phyloP scores from a whole-genome alignment of 2,888 invertebrate species.

The Ennomos quercinarius region DNA sequence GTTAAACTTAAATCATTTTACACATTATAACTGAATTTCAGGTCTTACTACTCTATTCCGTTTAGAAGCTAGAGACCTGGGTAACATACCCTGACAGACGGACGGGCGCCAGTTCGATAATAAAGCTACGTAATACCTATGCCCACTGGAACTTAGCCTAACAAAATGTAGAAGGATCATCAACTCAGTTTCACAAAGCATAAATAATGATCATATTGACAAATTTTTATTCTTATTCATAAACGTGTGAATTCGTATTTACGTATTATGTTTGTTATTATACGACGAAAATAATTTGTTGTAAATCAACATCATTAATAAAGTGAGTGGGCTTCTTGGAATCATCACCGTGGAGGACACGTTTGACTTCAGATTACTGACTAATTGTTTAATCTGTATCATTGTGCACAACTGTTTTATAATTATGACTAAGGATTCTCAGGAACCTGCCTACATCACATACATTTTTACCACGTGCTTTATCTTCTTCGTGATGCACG shows the following conservation, averaged over 20 bases:
- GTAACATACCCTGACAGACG: too few species aligned
- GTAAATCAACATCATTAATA: constrained; percentile 2
- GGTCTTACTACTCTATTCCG: too few species aligned
- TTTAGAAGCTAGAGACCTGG: too few species aligned
- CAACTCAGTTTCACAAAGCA: too few species aligned
- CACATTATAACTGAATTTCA: too few species aligned
- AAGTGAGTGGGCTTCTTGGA: background rate
- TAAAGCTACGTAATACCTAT: too few species aligned
- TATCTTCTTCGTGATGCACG: constrained; percentile 38
- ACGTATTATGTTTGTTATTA: background rate
- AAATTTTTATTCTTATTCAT: too few species aligned
- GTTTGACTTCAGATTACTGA: constrained; percentile 24
- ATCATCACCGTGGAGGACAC: constrained; percentile 6
- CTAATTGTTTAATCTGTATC: constrained; percentile 28
- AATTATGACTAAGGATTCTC: constrained; percentile 24
- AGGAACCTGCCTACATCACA: constrained; percentile 24
- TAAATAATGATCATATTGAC: too few species aligned
- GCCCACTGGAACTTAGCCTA: too few species aligned
- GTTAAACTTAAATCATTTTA: too few species aligned
- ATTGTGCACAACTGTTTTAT: constrained; percentile 19
- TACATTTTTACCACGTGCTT: constrained; percentile 36
- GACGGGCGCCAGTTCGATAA: too few species aligned
- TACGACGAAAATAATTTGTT: background rate
- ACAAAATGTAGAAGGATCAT: too few species aligned
- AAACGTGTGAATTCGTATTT: background rate